Evolutionary conservation across 1,140 invertebrate genomes (phyloP).

Genomic region (Papilio polytes): DNA sequence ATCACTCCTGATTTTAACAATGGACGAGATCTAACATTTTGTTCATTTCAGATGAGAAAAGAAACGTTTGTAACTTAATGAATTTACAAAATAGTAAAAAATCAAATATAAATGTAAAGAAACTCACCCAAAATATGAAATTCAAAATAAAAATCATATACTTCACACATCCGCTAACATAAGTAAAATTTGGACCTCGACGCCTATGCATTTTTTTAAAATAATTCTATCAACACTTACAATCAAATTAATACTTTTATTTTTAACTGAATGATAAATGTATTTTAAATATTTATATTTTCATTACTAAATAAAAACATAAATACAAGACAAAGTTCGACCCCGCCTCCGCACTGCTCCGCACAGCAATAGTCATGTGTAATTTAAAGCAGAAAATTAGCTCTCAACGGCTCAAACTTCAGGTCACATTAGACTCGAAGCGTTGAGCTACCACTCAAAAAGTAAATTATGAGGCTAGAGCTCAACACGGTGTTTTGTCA

Average conservation of each 20-base stretch:
- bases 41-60: constrained; percentile 21
- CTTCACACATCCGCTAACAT: constrained; percentile 96
- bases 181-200: constrained; percentile 85
- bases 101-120: constrained; percentile 27
- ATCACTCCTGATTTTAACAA: constrained; percentile 48
- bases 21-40: constrained; percentile 42
- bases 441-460: too few relatives aligned
- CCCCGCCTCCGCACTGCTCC: neutral
- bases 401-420: too few relatives aligned
- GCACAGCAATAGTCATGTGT: too few relatives aligned
- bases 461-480: too few relatives aligned
- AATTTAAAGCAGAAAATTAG: too few relatives aligned
- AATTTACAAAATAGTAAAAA: constrained; percentile 14
- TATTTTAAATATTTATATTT: neutral
- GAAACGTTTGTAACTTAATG: neutral
- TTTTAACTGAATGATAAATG: neutral
- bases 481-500: too few relatives aligned
- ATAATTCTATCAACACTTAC: constrained; percentile 43
- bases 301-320: neutral
- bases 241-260: neutral
- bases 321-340: neutral
- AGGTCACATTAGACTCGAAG: too few relatives aligned
- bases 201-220: constrained; percentile 82
- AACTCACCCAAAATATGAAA: constrained; percentile 95
- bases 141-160: constrained; percentile 97